A percentile compares a stretch with the other conserved stretches of the same genome.
phyloP scores from a whole-genome alignment of 2,797 vertebrate genomes.

The Gephyroberyx darwinii region DNA sequence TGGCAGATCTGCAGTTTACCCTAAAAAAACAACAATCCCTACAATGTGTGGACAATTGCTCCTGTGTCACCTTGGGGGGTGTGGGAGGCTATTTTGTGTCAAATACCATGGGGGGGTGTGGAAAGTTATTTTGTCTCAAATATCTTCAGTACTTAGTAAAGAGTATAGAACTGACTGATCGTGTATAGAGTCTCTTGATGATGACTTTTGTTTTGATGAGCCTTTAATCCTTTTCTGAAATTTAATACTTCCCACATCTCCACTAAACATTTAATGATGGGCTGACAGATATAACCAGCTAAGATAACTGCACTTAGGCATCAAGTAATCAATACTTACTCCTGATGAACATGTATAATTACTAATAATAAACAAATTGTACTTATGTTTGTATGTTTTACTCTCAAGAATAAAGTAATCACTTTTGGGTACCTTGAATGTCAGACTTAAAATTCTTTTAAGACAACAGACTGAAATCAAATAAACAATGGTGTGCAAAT shows the following conservation, averaged over 20 bases:
- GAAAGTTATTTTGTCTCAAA: slow-evolving; percentile 14
- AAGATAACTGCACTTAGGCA: slow-evolving; percentile 64
- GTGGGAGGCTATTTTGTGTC: not conserved
- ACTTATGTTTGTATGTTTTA: slow-evolving; percentile 82
- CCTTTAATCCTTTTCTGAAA: slow-evolving; percentile 22
- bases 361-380: slow-evolving; percentile 79
- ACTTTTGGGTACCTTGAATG: slow-evolving; percentile 81
- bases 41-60: slow-evolving; percentile 46
- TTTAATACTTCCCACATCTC: slow-evolving; percentile 32
- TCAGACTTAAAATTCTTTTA: slow-evolving; percentile 79
- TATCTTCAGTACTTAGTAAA: slow-evolving; percentile 13
- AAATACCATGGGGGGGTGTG: not conserved
- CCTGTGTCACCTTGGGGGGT: not conserved
- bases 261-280: slow-evolving; percentile 27
- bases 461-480: slow-evolving; percentile 44
- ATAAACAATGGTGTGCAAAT: not conserved
- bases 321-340: slow-evolving; percentile 69
- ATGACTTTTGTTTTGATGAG: slow-evolving; percentile 28
- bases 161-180: slow-evolving; percentile 1
- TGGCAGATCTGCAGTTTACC: slow-evolving; percentile 21
- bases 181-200: slow-evolving; percentile 39
- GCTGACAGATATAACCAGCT: slow-evolving; percentile 59
- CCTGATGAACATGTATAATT: slow-evolving; percentile 77
- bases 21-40: slow-evolving; percentile 42
- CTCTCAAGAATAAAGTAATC: slow-evolving; percentile 83